Conservation (phyloP, 1,140 invertebrate species). For the Sitophilus oryzae region DNA sequence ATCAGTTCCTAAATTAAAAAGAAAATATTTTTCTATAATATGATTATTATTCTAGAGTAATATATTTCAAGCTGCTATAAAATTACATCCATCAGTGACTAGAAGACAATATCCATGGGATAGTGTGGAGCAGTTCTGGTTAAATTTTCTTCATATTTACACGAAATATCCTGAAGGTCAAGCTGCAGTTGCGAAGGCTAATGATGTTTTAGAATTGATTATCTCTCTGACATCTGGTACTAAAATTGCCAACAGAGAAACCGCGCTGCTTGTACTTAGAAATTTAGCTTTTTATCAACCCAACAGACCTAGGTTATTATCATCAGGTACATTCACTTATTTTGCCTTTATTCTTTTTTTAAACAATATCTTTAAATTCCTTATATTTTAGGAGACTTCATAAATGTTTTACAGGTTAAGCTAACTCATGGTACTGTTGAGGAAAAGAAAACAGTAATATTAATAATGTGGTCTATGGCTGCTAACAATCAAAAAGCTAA, state of each 20-base stretch:
- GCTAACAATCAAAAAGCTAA: conserved; percentile 47
- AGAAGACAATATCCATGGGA: conserved; percentile 45
- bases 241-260: conserved; percentile 29
- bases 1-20: too few species aligned
- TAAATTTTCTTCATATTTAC: conserved; percentile 46
- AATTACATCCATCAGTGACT: conserved; percentile 44
- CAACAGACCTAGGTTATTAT: conserved; percentile 40
- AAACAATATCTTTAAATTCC: background rate
- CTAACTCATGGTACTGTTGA: conserved; percentile 33
- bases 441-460: conserved; percentile 39
- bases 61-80: conserved; percentile 43
- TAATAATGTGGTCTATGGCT: conserved; percentile 44
- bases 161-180: conserved; percentile 46
- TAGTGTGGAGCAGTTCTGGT: conserved; percentile 43
- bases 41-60: conserved; percentile 36
- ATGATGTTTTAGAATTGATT: conserved; percentile 37
- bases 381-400: conserved; percentile 36
- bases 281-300: conserved; percentile 43
- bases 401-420: conserved; percentile 37
- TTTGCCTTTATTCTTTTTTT: background rate
- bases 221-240: conserved; percentile 30
- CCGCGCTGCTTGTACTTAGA: conserved; percentile 37
- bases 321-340: conserved; percentile 34
- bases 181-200: conserved; percentile 29
- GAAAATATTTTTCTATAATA: conserved; percentile 2